Conservation (phyloP, 2,888 invertebrate species). For the Oegoconia quadripuncta region DNA sequence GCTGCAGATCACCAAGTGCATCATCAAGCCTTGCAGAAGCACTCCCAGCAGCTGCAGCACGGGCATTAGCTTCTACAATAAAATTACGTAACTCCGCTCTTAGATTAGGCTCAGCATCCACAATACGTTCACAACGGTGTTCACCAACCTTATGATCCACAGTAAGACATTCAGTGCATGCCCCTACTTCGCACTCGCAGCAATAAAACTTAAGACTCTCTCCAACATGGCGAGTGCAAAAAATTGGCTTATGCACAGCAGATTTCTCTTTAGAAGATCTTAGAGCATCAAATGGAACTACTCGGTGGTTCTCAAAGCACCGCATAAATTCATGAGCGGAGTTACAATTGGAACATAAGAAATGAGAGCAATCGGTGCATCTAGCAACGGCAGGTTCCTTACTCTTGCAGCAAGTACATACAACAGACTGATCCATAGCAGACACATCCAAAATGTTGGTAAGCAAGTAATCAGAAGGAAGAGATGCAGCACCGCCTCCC, state of each 20-base stretch:
- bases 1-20: slow-evolving; percentile 90
- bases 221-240: slow-evolving; percentile 88
- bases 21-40: slow-evolving; percentile 87
- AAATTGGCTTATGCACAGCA: slow-evolving; percentile 93
- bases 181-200: slow-evolving; percentile 90
- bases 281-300: slow-evolving; percentile 92
- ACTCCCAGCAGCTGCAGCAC: slow-evolving; percentile 87
- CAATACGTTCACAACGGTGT: slow-evolving; percentile 90
- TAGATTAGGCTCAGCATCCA: slow-evolving; percentile 88
- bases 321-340: slow-evolving; percentile 98
- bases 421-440: slow-evolving; percentile 84
- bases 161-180: slow-evolving; percentile 92
- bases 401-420: slow-evolving; percentile 97
- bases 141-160: slow-evolving; percentile 89
- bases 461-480: slow-evolving; percentile 92
- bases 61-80: slow-evolving; percentile 86
- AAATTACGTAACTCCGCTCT: slow-evolving; percentile 87
- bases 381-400: slow-evolving; percentile 96
- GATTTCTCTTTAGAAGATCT: slow-evolving; percentile 87
- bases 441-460: slow-evolving; percentile 91
- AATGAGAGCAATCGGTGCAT: slow-evolving; percentile 96
- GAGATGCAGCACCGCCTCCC: slow-evolving; percentile 86
- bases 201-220: slow-evolving; percentile 94
- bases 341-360: slow-evolving; percentile 95
- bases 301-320: slow-evolving; percentile 96